phyloP scores from a whole-genome alignment of 2,113 vertebrate genomes.

The Ictidomys tridecemlineatus region DNA sequence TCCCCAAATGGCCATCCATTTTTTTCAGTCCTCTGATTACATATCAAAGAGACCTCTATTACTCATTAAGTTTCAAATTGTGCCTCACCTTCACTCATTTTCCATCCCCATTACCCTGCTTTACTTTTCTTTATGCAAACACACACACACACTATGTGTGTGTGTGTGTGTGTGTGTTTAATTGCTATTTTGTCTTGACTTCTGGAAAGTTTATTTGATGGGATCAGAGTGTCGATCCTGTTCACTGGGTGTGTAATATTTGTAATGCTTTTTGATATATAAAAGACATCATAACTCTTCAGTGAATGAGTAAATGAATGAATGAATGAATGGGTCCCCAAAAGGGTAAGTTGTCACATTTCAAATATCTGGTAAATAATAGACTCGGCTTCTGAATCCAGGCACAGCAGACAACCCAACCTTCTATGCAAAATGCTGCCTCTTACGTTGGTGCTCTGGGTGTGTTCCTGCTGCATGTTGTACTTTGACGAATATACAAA shows the following conservation, averaged over 20 bases:
- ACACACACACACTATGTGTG: too few species aligned
- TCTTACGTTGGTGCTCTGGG: slow-evolving; percentile 20
- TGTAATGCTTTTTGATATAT: background rate
- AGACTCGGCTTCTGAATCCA: background rate
- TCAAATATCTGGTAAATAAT: background rate
- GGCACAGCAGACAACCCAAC: background rate
- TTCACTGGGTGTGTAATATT: background rate
- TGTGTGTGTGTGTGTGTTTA: background rate
- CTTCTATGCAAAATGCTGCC: background rate
- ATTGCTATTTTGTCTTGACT: background rate
- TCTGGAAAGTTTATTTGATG: background rate
- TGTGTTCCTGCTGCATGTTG: slow-evolving; percentile 75
- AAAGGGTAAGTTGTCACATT: background rate
- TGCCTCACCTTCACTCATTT: background rate
- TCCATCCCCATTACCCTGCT: background rate
- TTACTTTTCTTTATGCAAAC: background rate
- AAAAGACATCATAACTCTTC: background rate
- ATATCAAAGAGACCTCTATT: background rate
- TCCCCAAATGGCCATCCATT: background rate
- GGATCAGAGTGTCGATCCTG: background rate
- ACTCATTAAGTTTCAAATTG: background rate
- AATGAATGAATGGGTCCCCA: background rate
- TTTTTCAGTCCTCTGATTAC: background rate
- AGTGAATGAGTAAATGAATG: background rate
- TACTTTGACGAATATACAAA: slow-evolving; percentile 65